phyloP scores from a whole-genome alignment of 2,888 invertebrate genomes.

The Idaea straminata region DNA sequence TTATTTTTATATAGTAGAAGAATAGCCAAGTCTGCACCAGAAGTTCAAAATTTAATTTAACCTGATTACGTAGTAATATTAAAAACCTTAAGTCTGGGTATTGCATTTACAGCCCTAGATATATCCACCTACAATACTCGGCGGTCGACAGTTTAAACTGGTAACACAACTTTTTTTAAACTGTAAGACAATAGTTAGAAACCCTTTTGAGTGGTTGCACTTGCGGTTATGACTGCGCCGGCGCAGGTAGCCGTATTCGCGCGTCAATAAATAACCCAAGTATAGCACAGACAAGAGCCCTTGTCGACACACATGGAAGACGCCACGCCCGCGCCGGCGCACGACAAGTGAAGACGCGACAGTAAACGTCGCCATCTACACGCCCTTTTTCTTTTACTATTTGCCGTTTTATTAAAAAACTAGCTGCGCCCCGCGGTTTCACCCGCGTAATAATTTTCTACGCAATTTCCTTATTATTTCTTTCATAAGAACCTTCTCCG shows the following conservation, averaged over 20 bases:
- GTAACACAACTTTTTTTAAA: constrained; percentile 23
- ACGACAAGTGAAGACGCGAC: constrained; percentile 36
- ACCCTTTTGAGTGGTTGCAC: constrained; percentile 57
- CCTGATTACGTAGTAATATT: no score
- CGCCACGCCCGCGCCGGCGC: constrained; percentile 29
- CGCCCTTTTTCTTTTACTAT: constrained; percentile 9
- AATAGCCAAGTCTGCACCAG: no score
- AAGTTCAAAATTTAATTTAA: no score
- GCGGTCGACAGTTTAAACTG: constrained; percentile 3
- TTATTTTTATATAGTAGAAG: no score
- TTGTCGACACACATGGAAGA: constrained; percentile 31
- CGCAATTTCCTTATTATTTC: no score
- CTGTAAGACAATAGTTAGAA: constrained; percentile 44
- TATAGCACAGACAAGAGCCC: constrained; percentile 48
- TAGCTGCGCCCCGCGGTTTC: no score
- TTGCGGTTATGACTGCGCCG: constrained; percentile 37
- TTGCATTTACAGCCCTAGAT: constrained; percentile 7
- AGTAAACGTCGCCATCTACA: constrained; percentile 35
- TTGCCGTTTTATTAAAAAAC: no score
- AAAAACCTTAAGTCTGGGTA: no score
- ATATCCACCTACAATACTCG: constrained; percentile 5
- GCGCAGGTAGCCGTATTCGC: constrained; percentile 59
- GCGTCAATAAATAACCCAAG: constrained; percentile 64
- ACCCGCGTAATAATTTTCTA: no score
- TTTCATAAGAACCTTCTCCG: no score